Conservation (phyloP, 2,113 vertebrate genomes). For the Garra rufa region DNA sequence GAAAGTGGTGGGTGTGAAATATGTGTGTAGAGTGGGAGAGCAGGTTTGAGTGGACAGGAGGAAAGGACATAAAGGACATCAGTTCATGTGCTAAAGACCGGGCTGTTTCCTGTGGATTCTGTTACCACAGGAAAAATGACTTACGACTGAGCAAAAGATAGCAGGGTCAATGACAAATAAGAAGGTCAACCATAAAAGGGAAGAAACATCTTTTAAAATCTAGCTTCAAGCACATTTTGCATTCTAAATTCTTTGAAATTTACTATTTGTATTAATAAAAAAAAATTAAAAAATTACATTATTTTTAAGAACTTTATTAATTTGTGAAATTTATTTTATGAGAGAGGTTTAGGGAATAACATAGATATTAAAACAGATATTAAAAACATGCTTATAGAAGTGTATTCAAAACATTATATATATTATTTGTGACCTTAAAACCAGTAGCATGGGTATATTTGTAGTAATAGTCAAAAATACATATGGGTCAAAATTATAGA, state of each 20-base stretch:
- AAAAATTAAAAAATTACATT: too few relatives aligned
- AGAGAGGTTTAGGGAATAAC: too few relatives aligned
- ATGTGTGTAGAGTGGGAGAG: neutral
- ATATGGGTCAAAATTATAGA: too few relatives aligned
- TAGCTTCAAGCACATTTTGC: neutral
- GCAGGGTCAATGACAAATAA: neutral
- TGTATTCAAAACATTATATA: too few relatives aligned
- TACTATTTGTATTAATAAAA: neutral
- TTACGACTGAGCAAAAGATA: neutral
- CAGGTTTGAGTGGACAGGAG: neutral
- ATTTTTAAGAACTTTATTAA: too few relatives aligned
- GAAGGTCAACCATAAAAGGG: neutral
- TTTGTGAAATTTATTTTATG: too few relatives aligned
- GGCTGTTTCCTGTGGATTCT: constrained; percentile 8
- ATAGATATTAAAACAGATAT: too few relatives aligned
- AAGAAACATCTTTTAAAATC: neutral
- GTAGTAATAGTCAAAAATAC: too few relatives aligned
- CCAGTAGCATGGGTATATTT: too few relatives aligned
- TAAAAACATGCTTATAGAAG: too few relatives aligned
- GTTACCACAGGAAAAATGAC: constrained; percentile 28
- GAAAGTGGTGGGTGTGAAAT: constrained; percentile 5
- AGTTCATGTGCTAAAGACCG: neutral
- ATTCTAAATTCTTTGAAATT: neutral
- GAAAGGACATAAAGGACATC: constrained; percentile 14
- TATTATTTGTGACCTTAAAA: too few relatives aligned